Evolutionary conservation across 2,797 vertebrate species (phyloP).

Genomic region (Parauchenoglanis punctatus): DNA sequence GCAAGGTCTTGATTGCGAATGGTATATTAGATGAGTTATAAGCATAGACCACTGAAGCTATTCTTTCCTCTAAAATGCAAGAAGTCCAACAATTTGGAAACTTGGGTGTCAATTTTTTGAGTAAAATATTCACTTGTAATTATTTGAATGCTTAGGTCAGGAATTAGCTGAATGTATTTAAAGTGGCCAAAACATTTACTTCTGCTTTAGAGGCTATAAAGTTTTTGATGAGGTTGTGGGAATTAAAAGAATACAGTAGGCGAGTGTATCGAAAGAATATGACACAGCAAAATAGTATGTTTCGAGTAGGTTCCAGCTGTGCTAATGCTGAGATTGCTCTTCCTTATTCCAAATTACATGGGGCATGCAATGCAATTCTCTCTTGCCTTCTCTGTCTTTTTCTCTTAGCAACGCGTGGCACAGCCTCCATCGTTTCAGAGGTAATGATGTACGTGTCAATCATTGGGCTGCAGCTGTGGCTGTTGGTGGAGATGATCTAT

Average conservation of each 20-base stretch:
- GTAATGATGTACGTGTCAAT: constrained; percentile 96
- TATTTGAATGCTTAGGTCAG: neutral
- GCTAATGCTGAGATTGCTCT: neutral
- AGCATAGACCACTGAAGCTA: neutral
- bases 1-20: neutral
- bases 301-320: neutral
- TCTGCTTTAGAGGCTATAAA: neutral
- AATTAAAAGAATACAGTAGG: neutral
- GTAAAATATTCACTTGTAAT: neutral
- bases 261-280: neutral
- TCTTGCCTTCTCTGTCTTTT: neutral
- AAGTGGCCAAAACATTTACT: neutral
- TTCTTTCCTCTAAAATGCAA: neutral
- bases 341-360: constrained; percentile 24
- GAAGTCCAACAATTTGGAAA: neutral
- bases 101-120: neutral
- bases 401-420: constrained; percentile 80
- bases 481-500: constrained; percentile 93
- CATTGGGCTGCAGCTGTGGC: constrained; percentile 90
- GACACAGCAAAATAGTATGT: neutral
- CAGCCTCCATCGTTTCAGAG: constrained; percentile 90
- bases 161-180: neutral
- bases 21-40: neutral
- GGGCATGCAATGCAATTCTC: constrained; percentile 8
- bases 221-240: neutral